phyloP scores from a whole-genome alignment of 2,797 vertebrate species.

The Spizella passerina region DNA sequence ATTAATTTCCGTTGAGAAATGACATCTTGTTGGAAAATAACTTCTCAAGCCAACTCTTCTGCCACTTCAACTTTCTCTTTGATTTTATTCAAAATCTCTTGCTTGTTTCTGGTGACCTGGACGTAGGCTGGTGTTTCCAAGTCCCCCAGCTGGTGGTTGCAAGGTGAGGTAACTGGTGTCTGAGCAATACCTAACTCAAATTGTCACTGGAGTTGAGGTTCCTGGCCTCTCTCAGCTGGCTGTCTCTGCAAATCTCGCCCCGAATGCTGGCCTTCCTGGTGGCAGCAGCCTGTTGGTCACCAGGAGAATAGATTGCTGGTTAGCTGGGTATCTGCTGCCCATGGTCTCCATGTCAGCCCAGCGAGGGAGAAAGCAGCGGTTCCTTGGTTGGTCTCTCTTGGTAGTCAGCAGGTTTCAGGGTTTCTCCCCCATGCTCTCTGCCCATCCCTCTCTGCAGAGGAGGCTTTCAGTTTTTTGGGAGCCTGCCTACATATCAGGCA shows the following conservation, averaged over 20 bases:
- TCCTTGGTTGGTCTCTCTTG: fast-evolving
- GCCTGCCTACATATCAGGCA: background rate
- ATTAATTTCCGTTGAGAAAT: background rate
- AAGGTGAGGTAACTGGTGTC: background rate
- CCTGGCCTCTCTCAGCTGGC: background rate
- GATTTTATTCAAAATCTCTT: background rate
- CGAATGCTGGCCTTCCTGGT: background rate
- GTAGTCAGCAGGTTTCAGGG: background rate
- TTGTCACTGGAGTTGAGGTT: background rate
- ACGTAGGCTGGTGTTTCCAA: background rate
- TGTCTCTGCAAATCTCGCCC: background rate
- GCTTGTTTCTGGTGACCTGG: background rate
- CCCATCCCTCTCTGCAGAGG: background rate
- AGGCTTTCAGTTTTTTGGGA: background rate
- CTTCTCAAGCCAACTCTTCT: background rate
- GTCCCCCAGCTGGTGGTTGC: background rate
- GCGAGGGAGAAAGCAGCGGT: fast-evolving
- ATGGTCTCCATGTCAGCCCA: background rate
- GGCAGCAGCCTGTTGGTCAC: background rate
- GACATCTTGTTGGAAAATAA: background rate
- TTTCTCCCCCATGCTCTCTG: background rate
- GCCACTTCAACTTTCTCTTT: background rate
- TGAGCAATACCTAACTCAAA: background rate
- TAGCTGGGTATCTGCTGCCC: background rate
- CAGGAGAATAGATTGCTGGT: background rate